Percentiles rank a stretch among this genome's conserved stretches.
These are phyloP conservation scores for Spheniscus humboldti DNA, from an alignment of 2,797 vertebrate genomes.

Conservation along the genomic window DNA sequence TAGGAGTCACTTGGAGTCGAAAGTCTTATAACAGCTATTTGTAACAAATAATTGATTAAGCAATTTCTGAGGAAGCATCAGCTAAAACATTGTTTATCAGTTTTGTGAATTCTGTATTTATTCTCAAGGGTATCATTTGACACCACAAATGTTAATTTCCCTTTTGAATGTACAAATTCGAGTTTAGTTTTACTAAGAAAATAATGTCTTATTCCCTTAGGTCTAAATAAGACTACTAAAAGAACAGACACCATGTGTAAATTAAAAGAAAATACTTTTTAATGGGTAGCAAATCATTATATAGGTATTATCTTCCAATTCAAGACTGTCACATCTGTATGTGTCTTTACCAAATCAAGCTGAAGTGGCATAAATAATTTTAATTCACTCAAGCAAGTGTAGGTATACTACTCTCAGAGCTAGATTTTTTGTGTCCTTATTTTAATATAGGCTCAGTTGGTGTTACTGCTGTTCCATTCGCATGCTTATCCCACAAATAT, in stretches of 20 bases:
- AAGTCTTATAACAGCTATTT: neutral
- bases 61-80: neutral
- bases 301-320: neutral
- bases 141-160: neutral
- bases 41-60: neutral
- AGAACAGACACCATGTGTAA: neutral
- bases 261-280: neutral
- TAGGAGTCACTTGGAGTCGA: neutral
- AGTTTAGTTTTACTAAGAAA: neutral
- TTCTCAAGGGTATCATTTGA: neutral
- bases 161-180: neutral
- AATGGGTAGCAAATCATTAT: neutral
- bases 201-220: neutral
- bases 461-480: neutral
- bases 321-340: neutral
- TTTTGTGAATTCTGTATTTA: neutral
- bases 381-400: neutral
- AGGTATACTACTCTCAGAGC: neutral
- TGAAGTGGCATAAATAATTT: neutral
- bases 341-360: neutral
- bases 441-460: neutral
- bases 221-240: neutral
- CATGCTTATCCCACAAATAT: neutral
- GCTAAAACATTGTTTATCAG: neutral
- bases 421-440: neutral